phyloP scores from a whole-genome alignment of 2,888 invertebrate genomes.

The Melinaea menophilus region DNA sequence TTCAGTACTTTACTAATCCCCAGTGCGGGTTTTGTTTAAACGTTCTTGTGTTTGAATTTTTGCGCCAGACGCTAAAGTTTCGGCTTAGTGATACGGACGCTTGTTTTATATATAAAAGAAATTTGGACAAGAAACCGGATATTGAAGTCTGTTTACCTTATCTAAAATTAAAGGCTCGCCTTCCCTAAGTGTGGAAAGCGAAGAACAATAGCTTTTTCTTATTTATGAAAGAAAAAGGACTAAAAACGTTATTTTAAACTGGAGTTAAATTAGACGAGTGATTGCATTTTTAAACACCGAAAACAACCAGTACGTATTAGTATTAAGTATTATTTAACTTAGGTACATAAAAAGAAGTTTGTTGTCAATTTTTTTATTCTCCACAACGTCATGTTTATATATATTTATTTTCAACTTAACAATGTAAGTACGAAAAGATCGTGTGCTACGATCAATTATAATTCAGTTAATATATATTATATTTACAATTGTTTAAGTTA shows the following conservation, averaged over 20 bases:
- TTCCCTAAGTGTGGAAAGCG: constrained; percentile 8
- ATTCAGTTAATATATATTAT: too few species aligned
- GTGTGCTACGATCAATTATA: too few species aligned
- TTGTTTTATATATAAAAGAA: constrained; percentile 5
- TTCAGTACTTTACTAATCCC: constrained; percentile 28
- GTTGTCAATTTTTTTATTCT: too few species aligned
- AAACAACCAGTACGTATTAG: not conserved
- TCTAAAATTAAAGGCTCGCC: constrained; percentile 21
- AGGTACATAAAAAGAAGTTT: too few species aligned
- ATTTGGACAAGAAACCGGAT: constrained; percentile 7
- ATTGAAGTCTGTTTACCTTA: constrained; percentile 16
- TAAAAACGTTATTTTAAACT: constrained; percentile 5
- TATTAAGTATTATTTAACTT: not conserved
- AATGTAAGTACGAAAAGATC: too few species aligned
- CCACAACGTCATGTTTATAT: too few species aligned
- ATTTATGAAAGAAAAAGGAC: constrained; percentile 14
- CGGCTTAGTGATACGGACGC: constrained; percentile 3
- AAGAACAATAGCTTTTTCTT: constrained; percentile 17
- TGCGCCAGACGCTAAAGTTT: constrained; percentile 1
- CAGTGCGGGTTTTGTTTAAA: constrained; percentile 1
- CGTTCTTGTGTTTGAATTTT: not conserved
- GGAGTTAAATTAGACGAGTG: not conserved
- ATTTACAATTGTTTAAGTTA: too few species aligned
- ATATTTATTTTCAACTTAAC: too few species aligned
- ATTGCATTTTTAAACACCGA: not conserved